Percentiles rank a stretch among this genome's conserved stretches.
Conservation (phyloP, 2,797 vertebrate genomes). For the Neolamprologus multifasciatus region DNA sequence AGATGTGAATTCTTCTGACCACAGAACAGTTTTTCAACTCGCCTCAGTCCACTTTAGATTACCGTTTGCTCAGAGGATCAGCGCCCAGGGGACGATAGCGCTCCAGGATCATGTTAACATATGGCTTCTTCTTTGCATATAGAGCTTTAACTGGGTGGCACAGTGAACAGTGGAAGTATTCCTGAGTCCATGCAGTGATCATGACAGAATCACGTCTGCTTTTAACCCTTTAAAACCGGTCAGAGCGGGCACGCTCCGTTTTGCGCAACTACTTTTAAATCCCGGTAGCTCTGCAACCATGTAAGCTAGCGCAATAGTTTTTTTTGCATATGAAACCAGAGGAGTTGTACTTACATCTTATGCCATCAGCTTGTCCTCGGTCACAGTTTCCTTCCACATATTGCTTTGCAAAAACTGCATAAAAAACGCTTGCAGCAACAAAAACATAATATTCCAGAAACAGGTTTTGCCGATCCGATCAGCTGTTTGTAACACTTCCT, state of each 20-base stretch:
- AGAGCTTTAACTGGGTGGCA: background rate
- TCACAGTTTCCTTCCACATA: too few species aligned
- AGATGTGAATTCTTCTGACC: background rate
- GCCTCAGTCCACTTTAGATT: rapidly evolving
- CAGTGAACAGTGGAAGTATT: background rate
- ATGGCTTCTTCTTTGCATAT: background rate
- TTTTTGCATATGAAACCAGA: too few species aligned
- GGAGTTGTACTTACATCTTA: too few species aligned
- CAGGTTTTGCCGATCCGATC: too few species aligned
- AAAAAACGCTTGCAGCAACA: too few species aligned
- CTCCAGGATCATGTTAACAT: background rate
- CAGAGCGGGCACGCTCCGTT: too few species aligned
- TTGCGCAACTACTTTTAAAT: too few species aligned
- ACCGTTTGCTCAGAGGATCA: background rate
- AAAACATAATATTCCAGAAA: too few species aligned
- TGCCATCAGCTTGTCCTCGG: too few species aligned
- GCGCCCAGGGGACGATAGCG: background rate
- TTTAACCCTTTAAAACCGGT: too few species aligned
- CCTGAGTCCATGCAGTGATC: background rate
- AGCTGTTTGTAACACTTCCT: rapidly evolving
- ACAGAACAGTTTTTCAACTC: background rate
- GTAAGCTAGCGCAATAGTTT: rapidly evolving
- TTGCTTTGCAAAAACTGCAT: too few species aligned
- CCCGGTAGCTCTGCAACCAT: too few species aligned
- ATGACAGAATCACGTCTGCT: background rate